phyloP scores from a whole-genome alignment of 1,140 invertebrate species.

The Samia ricini region DNA sequence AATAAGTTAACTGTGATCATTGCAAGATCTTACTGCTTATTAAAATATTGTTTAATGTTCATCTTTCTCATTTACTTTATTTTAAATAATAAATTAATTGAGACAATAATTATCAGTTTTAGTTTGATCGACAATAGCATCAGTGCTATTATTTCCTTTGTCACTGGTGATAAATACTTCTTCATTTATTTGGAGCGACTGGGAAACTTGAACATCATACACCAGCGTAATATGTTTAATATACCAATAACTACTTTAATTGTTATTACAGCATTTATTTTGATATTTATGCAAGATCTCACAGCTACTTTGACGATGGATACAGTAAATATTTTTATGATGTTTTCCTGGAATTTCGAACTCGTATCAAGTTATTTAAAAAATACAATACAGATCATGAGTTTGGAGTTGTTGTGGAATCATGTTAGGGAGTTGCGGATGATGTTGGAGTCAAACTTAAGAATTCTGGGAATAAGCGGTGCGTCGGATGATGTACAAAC shows the following conservation, averaged over 20 bases:
- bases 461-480: not conserved
- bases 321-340: not conserved
- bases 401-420: not conserved
- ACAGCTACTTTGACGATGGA: not conserved
- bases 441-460: not conserved
- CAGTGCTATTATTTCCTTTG: not conserved
- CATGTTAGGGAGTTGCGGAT: not conserved
- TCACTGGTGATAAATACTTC: not conserved
- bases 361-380: not conserved
- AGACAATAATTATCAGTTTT: not conserved
- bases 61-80: not conserved
- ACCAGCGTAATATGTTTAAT: not conserved
- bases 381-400: not conserved
- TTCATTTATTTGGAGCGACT: not conserved
- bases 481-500: not conserved
- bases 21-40: not conserved
- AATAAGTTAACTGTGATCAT: no score
- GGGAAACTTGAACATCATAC: not conserved
- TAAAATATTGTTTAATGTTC: not conserved
- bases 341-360: not conserved
- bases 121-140: not conserved
- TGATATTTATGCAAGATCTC: not conserved
- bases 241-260: not conserved
- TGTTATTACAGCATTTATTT: not conserved
- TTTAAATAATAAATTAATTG: not conserved